Percentiles rank a stretch among this genome's conserved stretches.
Conservation (phyloP, 2,113 vertebrate genomes). For the Pelobates fuscus region DNA sequence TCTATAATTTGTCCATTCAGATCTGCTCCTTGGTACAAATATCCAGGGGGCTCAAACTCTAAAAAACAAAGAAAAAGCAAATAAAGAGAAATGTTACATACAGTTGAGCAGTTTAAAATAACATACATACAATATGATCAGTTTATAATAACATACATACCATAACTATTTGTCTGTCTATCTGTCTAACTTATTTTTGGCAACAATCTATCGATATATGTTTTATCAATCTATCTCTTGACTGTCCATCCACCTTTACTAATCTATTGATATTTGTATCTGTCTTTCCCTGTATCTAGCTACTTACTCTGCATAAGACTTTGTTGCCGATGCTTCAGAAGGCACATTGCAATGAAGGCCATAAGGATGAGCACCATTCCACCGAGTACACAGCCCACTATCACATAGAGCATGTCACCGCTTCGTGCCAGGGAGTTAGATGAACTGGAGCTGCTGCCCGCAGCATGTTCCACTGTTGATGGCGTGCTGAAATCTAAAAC, state of each 20-base stretch:
- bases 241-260: too few species aligned
- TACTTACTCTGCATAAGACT: slow-evolving; percentile 86
- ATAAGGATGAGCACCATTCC: slow-evolving; percentile 95
- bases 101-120: too few species aligned
- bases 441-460: slow-evolving; percentile 49
- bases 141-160: too few species aligned
- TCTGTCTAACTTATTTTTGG: too few species aligned
- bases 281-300: too few species aligned
- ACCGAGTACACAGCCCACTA: slow-evolving; percentile 87
- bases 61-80: slow-evolving; percentile 19
- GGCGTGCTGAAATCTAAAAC: slow-evolving; percentile 76
- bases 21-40: slow-evolving; percentile 84
- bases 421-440: slow-evolving; percentile 62
- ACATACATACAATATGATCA: too few species aligned
- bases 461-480: slow-evolving; percentile 32
- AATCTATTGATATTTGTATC: too few species aligned
- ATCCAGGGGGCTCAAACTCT: slow-evolving; percentile 91
- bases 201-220: too few species aligned
- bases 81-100: too few species aligned
- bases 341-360: slow-evolving; percentile 91
- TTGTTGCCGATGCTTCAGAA: slow-evolving; percentile 93
- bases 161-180: too few species aligned
- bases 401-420: slow-evolving; percentile 85
- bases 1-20: slow-evolving; percentile 82
- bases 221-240: too few species aligned